Percentiles rank a stretch among this genome's conserved stretches.
Evolutionary conservation across 2,888 invertebrate species (phyloP).

Genomic region (Drosophila paranaensis): DNA sequence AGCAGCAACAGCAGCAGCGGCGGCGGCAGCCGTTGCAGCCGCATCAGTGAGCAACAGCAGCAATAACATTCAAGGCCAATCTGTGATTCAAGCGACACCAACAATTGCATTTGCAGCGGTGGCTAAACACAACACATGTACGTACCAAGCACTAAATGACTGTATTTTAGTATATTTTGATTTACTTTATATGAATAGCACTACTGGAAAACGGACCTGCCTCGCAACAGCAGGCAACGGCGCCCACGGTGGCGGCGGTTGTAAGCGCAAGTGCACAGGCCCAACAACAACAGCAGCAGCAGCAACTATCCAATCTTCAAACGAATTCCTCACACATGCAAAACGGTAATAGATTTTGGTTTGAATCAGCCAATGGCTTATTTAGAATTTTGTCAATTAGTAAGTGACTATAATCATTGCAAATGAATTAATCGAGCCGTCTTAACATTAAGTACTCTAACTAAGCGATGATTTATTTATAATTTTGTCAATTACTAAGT

Average conservation of each 20-base stretch:
- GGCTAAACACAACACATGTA: slow-evolving; percentile 86
- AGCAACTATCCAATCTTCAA: slow-evolving; percentile 83
- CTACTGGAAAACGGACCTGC: slow-evolving; percentile 84
- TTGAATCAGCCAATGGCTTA: neutral
- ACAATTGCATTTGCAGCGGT: slow-evolving; percentile 88
- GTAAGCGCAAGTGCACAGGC: slow-evolving; percentile 76
- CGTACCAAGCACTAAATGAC: slow-evolving; percentile 29
- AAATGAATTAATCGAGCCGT: too few relatives aligned
- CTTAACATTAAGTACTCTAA: too few relatives aligned
- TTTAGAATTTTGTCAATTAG: too few relatives aligned
- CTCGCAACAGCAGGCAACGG: slow-evolving; percentile 71
- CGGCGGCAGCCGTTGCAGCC: slow-evolving; percentile 41
- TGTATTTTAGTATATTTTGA: neutral
- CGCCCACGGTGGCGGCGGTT: slow-evolving; percentile 80
- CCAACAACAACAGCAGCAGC: slow-evolving; percentile 47
- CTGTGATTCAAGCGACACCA: slow-evolving; percentile 85
- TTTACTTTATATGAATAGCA: slow-evolving; percentile 68
- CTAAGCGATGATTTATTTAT: neutral
- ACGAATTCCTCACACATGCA: slow-evolving; percentile 84
- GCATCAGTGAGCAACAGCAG: slow-evolving; percentile 51
- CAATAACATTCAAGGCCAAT: slow-evolving; percentile 84
- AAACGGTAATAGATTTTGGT: slow-evolving; percentile 72
- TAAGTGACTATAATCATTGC: too few relatives aligned
- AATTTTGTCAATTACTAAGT: too few relatives aligned
- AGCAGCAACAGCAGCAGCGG: slow-evolving; percentile 57